Base-by-base conservation (phyloP, 2,888 invertebrate species). In the Hoplodrina blanda region DNA sequence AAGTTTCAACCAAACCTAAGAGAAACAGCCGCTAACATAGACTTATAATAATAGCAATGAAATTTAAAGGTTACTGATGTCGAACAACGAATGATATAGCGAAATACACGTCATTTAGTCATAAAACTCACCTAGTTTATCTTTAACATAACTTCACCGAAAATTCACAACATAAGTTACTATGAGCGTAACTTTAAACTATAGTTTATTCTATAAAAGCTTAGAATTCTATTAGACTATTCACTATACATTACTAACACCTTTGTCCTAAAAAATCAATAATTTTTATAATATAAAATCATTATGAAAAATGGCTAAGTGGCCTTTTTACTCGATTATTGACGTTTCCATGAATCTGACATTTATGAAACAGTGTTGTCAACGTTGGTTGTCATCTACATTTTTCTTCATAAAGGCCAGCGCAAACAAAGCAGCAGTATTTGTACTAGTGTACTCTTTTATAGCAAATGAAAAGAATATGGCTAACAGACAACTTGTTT, bases 21-120 rank as follows among this genome's bases (percentile, higher is more conserved):
- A n/a, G 49, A 52, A 69, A 59, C 11, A 15, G 3, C 20, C 5
- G 52, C 17, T 6, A 30, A n/a, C 25, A 33, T 7, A 33, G 57
- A 56, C 55, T 53, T 56, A 8, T 41, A 63, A 2, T 53, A n/a
- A 15, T n/a, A 60, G n/a, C n/a, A 30, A 56, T 54, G 15, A 68
- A 57, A 61, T 53, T 15, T 49, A 66, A 66, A 72, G 66, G 67
- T 73, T 82, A 71, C 19, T 67, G 41, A 67, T 63, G 60, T 65
- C 69, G 62, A 54, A 69, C 57, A 69, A 67, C 50, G 63, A 78
- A 65, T 67, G 79, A 66, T 87, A 84, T 81, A 78, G 80, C 41
- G 37, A 87, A 85, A 89, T 87, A 94, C 93, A 94, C 94, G 94
- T 94, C 94, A 94, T 90, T 88, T 87, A 84, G 80, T 89, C 85